A percentile compares a stretch with the other conserved stretches of the same genome.
These are phyloP conservation scores for Ammodytes marinus DNA, from an alignment of 2,113 vertebrate species.

Conservation along the genomic window DNA sequence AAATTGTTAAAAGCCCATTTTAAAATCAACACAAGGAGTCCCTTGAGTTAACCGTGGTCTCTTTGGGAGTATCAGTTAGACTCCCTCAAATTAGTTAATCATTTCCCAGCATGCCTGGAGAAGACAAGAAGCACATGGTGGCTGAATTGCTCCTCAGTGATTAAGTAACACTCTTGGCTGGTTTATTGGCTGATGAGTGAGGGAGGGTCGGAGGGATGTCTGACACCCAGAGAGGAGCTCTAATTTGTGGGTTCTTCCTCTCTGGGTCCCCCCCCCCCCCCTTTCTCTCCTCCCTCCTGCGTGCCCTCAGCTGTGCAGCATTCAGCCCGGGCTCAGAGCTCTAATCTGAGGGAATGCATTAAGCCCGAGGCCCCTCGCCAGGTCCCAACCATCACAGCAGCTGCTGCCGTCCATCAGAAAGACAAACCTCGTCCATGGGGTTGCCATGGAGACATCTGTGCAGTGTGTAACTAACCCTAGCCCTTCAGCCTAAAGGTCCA, in stretches of 20 bases:
- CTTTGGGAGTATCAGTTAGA: conserved; percentile 23
- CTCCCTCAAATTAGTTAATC: conserved; percentile 23
- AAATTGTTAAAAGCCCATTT: conserved; percentile 8
- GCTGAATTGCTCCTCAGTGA: conserved; percentile 19
- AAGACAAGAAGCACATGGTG: conserved; percentile 1
- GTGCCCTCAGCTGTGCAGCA: conserved; percentile 66
- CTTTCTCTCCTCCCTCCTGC: conserved; percentile 1
- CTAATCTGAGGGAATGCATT: conserved; percentile 77
- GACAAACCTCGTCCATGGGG: conserved; percentile 33
- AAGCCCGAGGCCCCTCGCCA: conserved; percentile 52
- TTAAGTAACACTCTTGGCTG: conserved; percentile 23
- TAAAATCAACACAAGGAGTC: background rate
- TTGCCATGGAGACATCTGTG: conserved; percentile 58
- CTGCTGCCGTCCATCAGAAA: conserved; percentile 72
- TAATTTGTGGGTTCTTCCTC: conserved; percentile 9
- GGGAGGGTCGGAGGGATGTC: conserved; percentile 7
- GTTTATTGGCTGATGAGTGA: conserved; percentile 44
- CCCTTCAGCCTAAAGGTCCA: conserved; percentile 17
- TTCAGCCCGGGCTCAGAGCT: conserved; percentile 46
- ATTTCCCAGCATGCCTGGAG: conserved; percentile 26
- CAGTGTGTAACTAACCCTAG: conserved; percentile 39
- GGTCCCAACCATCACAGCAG: conserved; percentile 57
- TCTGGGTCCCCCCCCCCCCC: background rate
- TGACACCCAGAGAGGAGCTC: conserved; percentile 23
- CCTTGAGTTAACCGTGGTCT: conserved; percentile 14